Base-by-base conservation (phyloP, 2,797 vertebrate species). In the Eurystomus glaucurus region DNA sequence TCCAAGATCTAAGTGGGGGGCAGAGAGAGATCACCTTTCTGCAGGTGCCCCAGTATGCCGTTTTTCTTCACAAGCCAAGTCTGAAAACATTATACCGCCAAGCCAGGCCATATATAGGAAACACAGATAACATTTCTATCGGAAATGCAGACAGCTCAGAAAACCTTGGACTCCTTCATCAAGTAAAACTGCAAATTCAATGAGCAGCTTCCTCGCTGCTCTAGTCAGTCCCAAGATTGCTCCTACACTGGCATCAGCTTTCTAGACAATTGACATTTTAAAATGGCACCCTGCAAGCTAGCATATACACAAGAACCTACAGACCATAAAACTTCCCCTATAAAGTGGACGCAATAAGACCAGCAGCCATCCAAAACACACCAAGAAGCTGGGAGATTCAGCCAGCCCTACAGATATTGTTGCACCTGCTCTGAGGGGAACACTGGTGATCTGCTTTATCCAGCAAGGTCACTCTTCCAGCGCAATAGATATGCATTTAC, bases 51-150 rank as follows among this genome's bases (percentile, higher is more conserved):
- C 11, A 22, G 33, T 60, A n/a, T 26, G n/a, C 57, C 52, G 50
- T 90, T 91, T 90, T 94, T 68, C 64, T 78, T 88, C 77, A 71
- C 37, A 64, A 57, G 62, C 52, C 48, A 84, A 52, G 50, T 64
- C 45, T 65, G 54, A 60, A 81, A 93, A 70, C 26, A 23, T 77
- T 70, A 4, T 17, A 78, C 52, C 37, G 54, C 43, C n/a, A 68
- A 88, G 26, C 46, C n/a, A 72, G 71, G 66, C 33, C 2, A 4
- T 62, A 21, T 18, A 31, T 33, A 46, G 65, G 61, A 81, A 95
- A 84, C 21, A 26, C 0, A 33, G 45, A 12, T 31, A 17, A 71
- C 62, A 70, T 85, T 94, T 76, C 60, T 87, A 60, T 64, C 46
- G 91, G 43, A 92, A 91, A 83, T 16, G 25, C 8, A 2, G 39